Conservation (phyloP, 2,797 vertebrate species). For the Poliocrania exsul region DNA sequence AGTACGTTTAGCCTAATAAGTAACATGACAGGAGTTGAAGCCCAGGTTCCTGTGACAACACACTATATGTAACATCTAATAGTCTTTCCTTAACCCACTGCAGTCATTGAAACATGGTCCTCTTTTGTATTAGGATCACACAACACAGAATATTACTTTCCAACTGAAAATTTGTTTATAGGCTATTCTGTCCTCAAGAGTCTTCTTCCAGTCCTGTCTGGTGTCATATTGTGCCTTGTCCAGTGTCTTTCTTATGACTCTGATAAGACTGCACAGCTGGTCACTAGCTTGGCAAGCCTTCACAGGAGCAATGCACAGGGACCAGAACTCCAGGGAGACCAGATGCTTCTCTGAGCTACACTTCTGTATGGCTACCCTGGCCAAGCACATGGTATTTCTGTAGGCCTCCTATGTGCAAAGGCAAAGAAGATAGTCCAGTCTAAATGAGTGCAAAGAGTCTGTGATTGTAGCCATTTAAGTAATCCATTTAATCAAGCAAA, state of each 20-base stretch:
- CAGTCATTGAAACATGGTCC: not conserved
- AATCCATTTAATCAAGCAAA: not conserved
- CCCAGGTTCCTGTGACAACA: not conserved
- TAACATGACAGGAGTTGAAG: not conserved
- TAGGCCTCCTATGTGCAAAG: not conserved
- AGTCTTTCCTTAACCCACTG: not conserved
- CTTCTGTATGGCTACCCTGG: not conserved
- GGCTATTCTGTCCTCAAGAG: not conserved
- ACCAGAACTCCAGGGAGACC: not conserved
- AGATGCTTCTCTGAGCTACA: not conserved
- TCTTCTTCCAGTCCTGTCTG: not conserved
- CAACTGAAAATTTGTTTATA: not conserved
- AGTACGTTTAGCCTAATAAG: not conserved
- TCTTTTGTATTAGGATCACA: not conserved
- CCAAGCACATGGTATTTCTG: not conserved
- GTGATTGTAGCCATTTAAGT: not conserved
- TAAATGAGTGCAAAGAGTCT: not conserved
- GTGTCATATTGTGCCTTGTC: not conserved
- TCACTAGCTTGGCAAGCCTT: not conserved
- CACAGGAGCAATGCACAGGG: not conserved
- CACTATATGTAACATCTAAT: accelerated
- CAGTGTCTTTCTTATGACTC: not conserved
- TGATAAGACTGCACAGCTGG: not conserved
- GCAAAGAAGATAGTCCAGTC: not conserved
- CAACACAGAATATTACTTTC: not conserved